Percentiles rank a stretch among this genome's conserved stretches.
phyloP scores from a whole-genome alignment of 2,888 invertebrate genomes.

The Baronia brevicornis region DNA sequence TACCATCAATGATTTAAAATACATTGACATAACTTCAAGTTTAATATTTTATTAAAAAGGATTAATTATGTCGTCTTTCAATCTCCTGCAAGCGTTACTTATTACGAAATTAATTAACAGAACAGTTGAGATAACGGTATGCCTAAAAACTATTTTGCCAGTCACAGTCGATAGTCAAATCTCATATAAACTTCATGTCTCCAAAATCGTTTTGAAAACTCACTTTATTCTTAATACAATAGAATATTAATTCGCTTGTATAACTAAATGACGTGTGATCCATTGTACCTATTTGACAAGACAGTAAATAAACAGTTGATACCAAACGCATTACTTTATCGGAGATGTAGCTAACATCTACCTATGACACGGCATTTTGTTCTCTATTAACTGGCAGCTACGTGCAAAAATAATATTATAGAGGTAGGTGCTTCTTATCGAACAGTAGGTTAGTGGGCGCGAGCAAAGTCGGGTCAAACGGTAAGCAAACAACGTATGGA shows the following conservation, averaged over 20 bases:
- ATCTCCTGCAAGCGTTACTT: constrained; percentile 15
- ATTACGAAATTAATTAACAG: constrained; percentile 63
- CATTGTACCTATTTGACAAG: constrained; percentile 30
- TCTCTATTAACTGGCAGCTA: constrained; percentile 40
- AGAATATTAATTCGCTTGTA: constrained; percentile 28
- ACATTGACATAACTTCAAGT: no score
- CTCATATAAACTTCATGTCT: constrained; percentile 11
- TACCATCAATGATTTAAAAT: no score
- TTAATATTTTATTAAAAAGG: neutral
- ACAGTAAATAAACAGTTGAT: constrained; percentile 73
- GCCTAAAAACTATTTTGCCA: constrained; percentile 63
- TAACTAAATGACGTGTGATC: constrained; percentile 32
- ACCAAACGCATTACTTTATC: constrained; percentile 68
- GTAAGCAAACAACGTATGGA: constrained; percentile 58
- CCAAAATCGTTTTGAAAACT: no score
- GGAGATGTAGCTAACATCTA: constrained; percentile 47
- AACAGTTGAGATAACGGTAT: constrained; percentile 63
- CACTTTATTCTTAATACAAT: constrained; percentile 22
- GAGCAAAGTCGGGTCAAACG: constrained; percentile 62
- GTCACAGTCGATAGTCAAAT: constrained; percentile 39
- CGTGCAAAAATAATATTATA: constrained; percentile 39
- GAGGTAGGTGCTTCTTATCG: constrained; percentile 33
- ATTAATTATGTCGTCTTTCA: constrained; percentile 2
- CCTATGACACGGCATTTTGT: constrained; percentile 45
- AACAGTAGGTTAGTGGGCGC: constrained; percentile 67